phyloP scores from a whole-genome alignment of 2,888 invertebrate species.

The Epirrhoe alternata region DNA sequence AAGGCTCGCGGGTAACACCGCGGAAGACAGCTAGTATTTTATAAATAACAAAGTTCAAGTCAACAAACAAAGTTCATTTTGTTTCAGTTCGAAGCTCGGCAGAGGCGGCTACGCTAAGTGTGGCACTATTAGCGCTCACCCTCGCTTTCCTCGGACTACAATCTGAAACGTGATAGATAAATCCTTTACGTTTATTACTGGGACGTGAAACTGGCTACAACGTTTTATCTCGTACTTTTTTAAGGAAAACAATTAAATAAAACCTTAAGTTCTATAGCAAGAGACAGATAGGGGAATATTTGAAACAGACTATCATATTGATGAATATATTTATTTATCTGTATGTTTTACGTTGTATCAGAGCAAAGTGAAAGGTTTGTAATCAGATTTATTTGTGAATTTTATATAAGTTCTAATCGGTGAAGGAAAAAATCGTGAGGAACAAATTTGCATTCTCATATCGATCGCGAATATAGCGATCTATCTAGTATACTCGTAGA shows the following conservation, averaged over 20 bases:
- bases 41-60: too few relatives aligned
- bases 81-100: slow-evolving; percentile 79
- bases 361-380: neutral
- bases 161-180: slow-evolving; percentile 81
- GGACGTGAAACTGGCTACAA: slow-evolving; percentile 61
- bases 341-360: neutral
- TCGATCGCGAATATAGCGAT: too few relatives aligned
- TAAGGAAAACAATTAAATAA: slow-evolving; percentile 23
- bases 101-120: slow-evolving; percentile 64
- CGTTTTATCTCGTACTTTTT: slow-evolving; percentile 43
- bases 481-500: too few relatives aligned
- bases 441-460: too few relatives aligned
- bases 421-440: too few relatives aligned
- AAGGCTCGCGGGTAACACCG: too few relatives aligned
- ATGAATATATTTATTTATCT: neutral
- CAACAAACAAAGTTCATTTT: slow-evolving; percentile 65
- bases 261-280: slow-evolving; percentile 12
- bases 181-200: slow-evolving; percentile 68
- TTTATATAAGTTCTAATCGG: too few relatives aligned
- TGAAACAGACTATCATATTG: neutral
- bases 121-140: slow-evolving; percentile 76
- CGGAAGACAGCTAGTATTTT: too few relatives aligned
- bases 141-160: slow-evolving; percentile 67
- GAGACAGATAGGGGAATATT: slow-evolving; percentile 1
- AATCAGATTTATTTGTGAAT: too few relatives aligned